Evolutionary conservation across 2,888 invertebrate species (phyloP).

Genomic region (Nomada lathburiana): DNA sequence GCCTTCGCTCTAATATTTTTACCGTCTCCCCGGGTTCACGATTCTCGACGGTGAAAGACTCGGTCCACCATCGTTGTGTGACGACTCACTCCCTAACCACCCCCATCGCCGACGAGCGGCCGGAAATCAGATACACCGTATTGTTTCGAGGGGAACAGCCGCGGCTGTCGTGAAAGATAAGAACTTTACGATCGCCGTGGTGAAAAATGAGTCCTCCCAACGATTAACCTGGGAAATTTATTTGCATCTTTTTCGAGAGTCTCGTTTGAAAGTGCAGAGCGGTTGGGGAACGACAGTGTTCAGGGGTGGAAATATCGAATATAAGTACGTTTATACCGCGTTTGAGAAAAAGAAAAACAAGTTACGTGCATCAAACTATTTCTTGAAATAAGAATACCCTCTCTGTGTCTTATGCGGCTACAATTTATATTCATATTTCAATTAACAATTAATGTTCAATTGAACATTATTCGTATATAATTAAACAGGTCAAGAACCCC

Average conservation of each 20-base stretch:
- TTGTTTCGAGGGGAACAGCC: slow-evolving; percentile 36
- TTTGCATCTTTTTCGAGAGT: slow-evolving; percentile 8
- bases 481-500: too few species aligned
- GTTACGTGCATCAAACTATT: too few species aligned
- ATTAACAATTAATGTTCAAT: too few species aligned
- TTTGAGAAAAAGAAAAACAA: too few species aligned
- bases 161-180: slow-evolving; percentile 46
- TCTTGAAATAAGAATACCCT: too few species aligned
- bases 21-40: slow-evolving; percentile 28
- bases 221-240: slow-evolving; percentile 44
- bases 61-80: slow-evolving; percentile 33
- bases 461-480: too few species aligned
- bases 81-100: slow-evolving; percentile 32
- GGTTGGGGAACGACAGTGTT: too few species aligned
- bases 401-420: too few species aligned
- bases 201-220: slow-evolving; percentile 25
- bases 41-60: slow-evolving; percentile 23
- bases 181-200: slow-evolving; percentile 56
- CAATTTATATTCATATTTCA: too few species aligned
- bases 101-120: neutral
- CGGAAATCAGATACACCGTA: slow-evolving; percentile 58
- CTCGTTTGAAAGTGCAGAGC: neutral
- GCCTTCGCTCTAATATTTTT: slow-evolving; percentile 35
- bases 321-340: too few species aligned
- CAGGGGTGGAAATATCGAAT: too few species aligned